phyloP scores from a whole-genome alignment of 2,113 vertebrate genomes.

The Dermatemys mawii region DNA sequence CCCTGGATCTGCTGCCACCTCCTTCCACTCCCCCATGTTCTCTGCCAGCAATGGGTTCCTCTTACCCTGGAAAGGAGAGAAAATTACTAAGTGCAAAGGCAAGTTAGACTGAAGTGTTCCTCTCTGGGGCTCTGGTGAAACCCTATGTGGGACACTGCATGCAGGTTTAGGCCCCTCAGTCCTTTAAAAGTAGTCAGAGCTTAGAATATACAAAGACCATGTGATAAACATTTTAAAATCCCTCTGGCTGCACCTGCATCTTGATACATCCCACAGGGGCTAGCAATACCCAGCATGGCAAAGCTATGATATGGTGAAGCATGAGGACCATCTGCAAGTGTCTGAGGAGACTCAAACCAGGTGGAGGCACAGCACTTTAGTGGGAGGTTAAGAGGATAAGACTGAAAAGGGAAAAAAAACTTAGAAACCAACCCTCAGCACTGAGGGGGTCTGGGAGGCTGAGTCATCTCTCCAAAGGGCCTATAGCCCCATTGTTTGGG shows the following conservation, averaged over 20 bases:
- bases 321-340: not conserved
- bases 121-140: not conserved
- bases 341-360: not conserved
- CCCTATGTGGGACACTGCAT: not conserved
- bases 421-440: not conserved
- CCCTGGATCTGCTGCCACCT: slow-evolving; percentile 55
- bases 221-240: not conserved
- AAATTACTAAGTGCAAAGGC: not conserved
- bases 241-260: not conserved
- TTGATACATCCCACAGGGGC: not conserved
- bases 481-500: not conserved
- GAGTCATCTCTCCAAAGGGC: not conserved
- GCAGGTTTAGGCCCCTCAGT: not conserved
- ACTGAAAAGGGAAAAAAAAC: not conserved
- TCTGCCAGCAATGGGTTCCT: slow-evolving; percentile 60
- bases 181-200: not conserved
- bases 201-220: not conserved
- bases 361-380: no score
- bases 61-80: slow-evolving; percentile 68
- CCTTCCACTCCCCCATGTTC: slow-evolving; percentile 71
- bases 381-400: not conserved
- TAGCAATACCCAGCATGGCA: not conserved
- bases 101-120: not conserved
- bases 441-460: not conserved
- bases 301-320: not conserved